Percentiles rank a stretch among this genome's conserved stretches.
Conservation (phyloP, 2,888 invertebrate genomes). For the Acrobasis consociella region DNA sequence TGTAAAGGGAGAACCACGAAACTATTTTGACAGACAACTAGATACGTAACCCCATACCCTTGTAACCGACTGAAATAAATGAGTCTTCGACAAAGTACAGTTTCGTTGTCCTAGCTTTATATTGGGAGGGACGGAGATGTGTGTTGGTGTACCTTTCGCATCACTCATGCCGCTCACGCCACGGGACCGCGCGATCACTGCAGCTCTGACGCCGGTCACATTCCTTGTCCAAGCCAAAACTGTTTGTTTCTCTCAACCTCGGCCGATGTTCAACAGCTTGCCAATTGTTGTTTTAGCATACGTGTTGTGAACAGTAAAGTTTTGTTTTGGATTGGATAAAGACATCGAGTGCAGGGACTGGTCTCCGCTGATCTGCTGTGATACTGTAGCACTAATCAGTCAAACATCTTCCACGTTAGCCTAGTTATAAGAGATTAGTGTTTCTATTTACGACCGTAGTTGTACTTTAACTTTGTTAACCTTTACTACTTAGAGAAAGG, state of each 20-base stretch:
- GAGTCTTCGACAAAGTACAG: background rate
- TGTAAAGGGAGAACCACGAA: slow-evolving; percentile 38
- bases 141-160: slow-evolving; percentile 37
- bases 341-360: slow-evolving; percentile 52
- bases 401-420: slow-evolving; percentile 76
- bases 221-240: slow-evolving; percentile 41
- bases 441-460: slow-evolving; percentile 74
- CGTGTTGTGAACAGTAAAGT: slow-evolving; percentile 1
- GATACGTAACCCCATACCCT: background rate
- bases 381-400: slow-evolving; percentile 77
- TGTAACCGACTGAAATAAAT: slow-evolving; percentile 1
- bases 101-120: slow-evolving; percentile 33
- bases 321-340: slow-evolving; percentile 39
- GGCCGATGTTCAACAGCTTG: background rate
- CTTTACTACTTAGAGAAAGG: slow-evolving; percentile 73
- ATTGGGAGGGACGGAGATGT: slow-evolving; percentile 36
- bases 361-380: slow-evolving; percentile 76
- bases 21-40: slow-evolving; percentile 3
- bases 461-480: slow-evolving; percentile 74
- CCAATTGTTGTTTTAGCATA: slow-evolving; percentile 1
- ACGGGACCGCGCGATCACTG: slow-evolving; percentile 41
- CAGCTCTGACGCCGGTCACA: slow-evolving; percentile 31
- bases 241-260: slow-evolving; percentile 6
- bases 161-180: slow-evolving; percentile 42
- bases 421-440: slow-evolving; percentile 75